These are phyloP conservation scores for Burhinus bistriatus DNA, from an alignment of 2,113 vertebrate genomes.

Conservation along the genomic window DNA sequence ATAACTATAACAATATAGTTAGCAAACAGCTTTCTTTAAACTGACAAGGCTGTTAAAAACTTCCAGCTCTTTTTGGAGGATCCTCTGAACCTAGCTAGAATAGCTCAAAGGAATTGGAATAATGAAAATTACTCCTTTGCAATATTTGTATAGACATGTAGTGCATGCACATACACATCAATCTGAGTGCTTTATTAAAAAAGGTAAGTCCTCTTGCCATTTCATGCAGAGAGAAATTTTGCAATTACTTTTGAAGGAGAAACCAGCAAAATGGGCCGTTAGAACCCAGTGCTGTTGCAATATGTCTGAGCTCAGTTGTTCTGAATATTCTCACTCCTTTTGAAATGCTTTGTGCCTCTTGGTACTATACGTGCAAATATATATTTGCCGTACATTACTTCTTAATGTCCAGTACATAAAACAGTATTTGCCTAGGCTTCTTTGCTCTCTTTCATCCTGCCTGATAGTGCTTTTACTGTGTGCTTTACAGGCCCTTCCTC, in stretches of 20 bases:
- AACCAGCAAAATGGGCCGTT: not conserved
- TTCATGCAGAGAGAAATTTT: not conserved
- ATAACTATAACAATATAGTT: not conserved
- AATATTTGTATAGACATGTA: not conserved
- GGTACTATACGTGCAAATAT: not conserved
- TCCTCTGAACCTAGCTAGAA: not conserved
- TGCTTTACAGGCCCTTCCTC: not conserved
- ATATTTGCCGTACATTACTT: not conserved
- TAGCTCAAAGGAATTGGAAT: not conserved
- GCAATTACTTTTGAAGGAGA: not conserved
- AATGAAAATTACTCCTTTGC: not conserved
- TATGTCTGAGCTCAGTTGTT: not conserved
- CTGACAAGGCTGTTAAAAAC: not conserved
- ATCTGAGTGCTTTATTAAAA: not conserved
- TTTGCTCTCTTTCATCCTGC: not conserved
- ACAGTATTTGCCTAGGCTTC: not conserved
- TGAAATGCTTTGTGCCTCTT: not conserved
- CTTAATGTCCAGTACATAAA: not conserved
- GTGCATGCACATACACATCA: accelerated
- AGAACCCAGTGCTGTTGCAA: not conserved
- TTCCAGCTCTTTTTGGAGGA: not conserved
- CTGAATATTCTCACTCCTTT: not conserved
- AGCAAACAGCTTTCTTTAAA: not conserved
- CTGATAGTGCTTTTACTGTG: not conserved
- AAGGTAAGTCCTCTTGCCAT: not conserved